phyloP scores from a whole-genome alignment of 2,888 invertebrate genomes.

The Drosophila emarginata region DNA sequence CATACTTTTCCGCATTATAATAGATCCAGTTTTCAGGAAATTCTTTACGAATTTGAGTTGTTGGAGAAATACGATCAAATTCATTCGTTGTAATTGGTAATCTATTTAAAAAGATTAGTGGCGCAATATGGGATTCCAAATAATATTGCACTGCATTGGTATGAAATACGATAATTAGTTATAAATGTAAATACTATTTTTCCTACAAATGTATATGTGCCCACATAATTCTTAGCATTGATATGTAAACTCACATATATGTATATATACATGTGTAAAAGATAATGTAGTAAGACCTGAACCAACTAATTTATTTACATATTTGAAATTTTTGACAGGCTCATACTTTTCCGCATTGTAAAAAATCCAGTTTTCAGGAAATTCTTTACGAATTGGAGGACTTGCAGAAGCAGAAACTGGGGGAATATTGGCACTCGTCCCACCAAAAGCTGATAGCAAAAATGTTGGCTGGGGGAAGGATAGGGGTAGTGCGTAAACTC shows the following conservation, averaged over 20 bases:
- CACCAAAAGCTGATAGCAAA: not conserved
- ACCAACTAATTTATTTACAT: not conserved
- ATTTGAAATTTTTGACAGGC: not conserved
- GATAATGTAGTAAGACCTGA: not conserved
- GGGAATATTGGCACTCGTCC: no score
- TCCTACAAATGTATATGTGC: not conserved
- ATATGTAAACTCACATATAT: not conserved
- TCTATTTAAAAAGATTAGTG: not conserved
- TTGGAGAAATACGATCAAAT: not conserved
- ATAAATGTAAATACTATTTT: not conserved
- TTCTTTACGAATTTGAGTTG: constrained; percentile 40
- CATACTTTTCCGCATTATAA: not conserved
- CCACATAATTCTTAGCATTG: not conserved
- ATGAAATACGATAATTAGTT: not conserved
- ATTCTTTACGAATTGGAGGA: constrained; percentile 33
- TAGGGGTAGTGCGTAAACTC: not conserved
- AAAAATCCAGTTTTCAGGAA: constrained; percentile 58
- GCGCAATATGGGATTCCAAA: not conserved
- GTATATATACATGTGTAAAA: not conserved
- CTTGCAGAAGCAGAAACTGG: not conserved
- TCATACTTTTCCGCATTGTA: constrained; percentile 35
- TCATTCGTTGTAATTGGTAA: not conserved
- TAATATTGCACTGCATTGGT: not conserved
- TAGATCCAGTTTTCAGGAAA: constrained; percentile 20
- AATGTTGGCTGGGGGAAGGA: not conserved